Evolutionary conservation across 2,113 vertebrate genomes (phyloP), one percentile per base, ranked within the genome.

Genomic region (Xenopus laevis): DNA sequence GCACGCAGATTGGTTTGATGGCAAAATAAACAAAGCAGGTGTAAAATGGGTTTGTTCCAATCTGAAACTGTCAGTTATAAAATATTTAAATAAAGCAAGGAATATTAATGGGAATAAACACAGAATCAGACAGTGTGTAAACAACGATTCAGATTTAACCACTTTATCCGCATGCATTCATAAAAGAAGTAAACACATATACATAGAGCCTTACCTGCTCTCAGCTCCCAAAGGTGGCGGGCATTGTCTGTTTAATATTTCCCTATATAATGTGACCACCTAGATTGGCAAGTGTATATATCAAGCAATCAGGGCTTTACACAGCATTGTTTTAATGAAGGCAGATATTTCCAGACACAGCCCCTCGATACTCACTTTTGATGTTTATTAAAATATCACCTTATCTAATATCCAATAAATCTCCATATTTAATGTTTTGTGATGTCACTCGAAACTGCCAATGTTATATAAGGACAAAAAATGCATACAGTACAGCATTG

Each of bases 401-500:
- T 33, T 65, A 46, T 71, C 81, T 66, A 66, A 76, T 72, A 40
- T 40, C 65, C 57, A 72, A 10, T 40, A 21, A 71, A 50, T 68
- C 58, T 65, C 67, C 73, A 30, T 78, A 78, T 59, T 77, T 46
- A 82, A 79, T 79, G 69, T 67, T 47, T 45, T 50, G 44, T 67
- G 18, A 50, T 67, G 40, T 50, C 47, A 67, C 50, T 13, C 15
- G 44, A 50, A 67, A 79, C 80, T 78, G 78, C 79, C 79, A 86
- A 13, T 77, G 68, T 80, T 82, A 50, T 79, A 16, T 72, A 73
- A 62, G 17, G 23, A 27, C 1, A 58, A 65, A 71, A 58, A 65
- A 18, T 4, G 30, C 7, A 75, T 76, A 61, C 79, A 69, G 30
- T 70, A 74, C 81, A 85, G 15, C 68, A 68, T 79, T 83, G 84